Base-by-base conservation (phyloP, 2,113 vertebrate species). In the Equus quagga region DNA sequence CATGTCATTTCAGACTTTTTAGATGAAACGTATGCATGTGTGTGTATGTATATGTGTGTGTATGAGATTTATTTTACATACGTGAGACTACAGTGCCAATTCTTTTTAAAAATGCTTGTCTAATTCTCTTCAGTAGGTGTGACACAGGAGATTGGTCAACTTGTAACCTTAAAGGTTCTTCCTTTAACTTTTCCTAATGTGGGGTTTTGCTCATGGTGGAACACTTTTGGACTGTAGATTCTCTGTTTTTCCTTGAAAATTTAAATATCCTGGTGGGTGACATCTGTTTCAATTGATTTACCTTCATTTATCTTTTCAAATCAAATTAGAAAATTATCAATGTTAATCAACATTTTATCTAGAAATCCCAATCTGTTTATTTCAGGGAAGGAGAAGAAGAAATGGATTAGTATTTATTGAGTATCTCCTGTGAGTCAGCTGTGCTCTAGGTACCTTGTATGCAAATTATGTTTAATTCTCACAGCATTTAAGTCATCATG, bases 181-280 rank as follows among this genome's bases (percentile, higher is more conserved):
- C 31, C 18, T 24, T 51, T 28, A 89, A 2, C 41, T 6, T 78
- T 94, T 88, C 90, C 83, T n/a, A 46, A 49, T 21, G 14, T 70
- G 19, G 26, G 7, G 6, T 76, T 91, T 87, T 90, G 26, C 78
- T 92, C 17, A n/a, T 36, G 21, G 12, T 86, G 33, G 26, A 49
- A 65, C 6, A 33, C 3, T 93, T 93, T 85, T 23, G 21, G 23
- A 73, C 18, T 24, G 49, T 44, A 75, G 11, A 4, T 14, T 94
- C 31, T 89, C 72, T 89, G 36, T 26, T 70, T 82, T 97, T 73
- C 58, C 18, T 75, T n/a, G 46, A 95, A 82, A 33, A 56, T 73
- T 91, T 65, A 86, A 76, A 82, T 81, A 78, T 41, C 64, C 26
- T 82, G 2, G 5, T 89, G 36, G 28, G 3, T 91, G 56, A 51